Evolutionary conservation across 2,113 vertebrate species (phyloP).

Genomic region (Eptatretus burgeri): DNA sequence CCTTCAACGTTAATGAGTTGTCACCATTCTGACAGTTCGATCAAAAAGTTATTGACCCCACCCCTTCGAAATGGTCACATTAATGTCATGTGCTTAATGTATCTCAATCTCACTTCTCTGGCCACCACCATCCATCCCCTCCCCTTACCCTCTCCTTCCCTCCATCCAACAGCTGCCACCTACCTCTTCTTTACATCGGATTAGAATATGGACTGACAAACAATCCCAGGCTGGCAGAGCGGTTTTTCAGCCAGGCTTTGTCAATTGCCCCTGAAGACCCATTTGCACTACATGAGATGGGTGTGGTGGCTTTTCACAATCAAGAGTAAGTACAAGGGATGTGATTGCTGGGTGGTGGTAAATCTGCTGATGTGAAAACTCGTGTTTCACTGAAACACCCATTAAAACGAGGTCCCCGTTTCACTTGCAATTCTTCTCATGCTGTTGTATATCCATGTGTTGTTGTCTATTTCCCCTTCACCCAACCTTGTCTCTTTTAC

Average conservation of each 20-base stretch:
- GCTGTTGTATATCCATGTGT: no score
- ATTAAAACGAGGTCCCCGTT: no score
- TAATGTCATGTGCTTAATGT: slow-evolving; percentile 5
- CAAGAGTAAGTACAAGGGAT: slow-evolving; percentile 46
- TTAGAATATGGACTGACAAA: slow-evolving; percentile 91
- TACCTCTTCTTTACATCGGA: slow-evolving; percentile 93
- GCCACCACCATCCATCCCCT: no score
- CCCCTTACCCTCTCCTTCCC: background rate
- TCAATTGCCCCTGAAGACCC: slow-evolving; percentile 94
- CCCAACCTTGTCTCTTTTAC: no score
- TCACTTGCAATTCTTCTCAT: no score
- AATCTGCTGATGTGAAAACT: no score
- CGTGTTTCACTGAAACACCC: no score
- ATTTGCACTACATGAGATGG: slow-evolving; percentile 90
- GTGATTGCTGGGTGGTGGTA: no score
- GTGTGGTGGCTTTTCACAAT: slow-evolving; percentile 91
- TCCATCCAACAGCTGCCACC: slow-evolving; percentile 36
- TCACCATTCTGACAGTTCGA: background rate
- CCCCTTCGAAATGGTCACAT: no score
- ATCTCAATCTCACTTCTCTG: background rate
- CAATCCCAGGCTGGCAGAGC: slow-evolving; percentile 83
- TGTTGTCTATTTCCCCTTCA: no score
- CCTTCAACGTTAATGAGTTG: background rate
- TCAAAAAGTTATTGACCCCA: no score
- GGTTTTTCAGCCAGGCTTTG: slow-evolving; percentile 87